phyloP scores from a whole-genome alignment of 2,113 vertebrate species.

The Protomyctophum bolini region DNA sequence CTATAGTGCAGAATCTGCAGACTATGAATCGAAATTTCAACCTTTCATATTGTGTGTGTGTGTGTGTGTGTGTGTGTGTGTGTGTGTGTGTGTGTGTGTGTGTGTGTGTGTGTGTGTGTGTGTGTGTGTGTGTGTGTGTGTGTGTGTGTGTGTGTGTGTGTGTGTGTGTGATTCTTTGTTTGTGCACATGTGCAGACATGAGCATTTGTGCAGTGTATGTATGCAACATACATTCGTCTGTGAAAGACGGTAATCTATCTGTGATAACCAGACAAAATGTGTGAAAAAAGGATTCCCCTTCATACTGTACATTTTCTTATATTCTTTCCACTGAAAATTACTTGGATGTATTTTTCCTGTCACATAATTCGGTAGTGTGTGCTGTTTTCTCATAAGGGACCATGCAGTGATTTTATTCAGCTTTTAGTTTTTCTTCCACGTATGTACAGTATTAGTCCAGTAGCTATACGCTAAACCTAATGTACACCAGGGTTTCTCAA shows the following conservation, averaged over 20 bases:
- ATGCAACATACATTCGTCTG: neutral
- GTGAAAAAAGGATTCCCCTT: constrained; percentile 20
- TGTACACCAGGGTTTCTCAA: neutral
- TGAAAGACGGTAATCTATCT: neutral
- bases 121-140: neutral
- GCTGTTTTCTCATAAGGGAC: constrained; percentile 40
- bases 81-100: neutral
- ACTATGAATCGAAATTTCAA: constrained; percentile 14
- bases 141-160: neutral
- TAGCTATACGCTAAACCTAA: too few relatives aligned
- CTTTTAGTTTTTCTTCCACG: neutral
- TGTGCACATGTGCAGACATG: neutral
- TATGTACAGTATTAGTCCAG: too few relatives aligned
- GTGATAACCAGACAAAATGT: constrained; percentile 1
- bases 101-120: neutral
- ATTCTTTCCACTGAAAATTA: constrained; percentile 36
- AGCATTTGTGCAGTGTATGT: too few relatives aligned
- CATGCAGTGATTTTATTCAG: constrained; percentile 6
- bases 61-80: neutral
- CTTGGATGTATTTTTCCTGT: constrained; percentile 54
- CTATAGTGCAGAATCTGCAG: constrained; percentile 4
- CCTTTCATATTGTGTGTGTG: constrained; percentile 1
- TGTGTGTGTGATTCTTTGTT: neutral
- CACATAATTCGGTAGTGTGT: neutral
- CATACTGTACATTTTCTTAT: neutral